Evolutionary conservation across 2,797 vertebrate genomes (phyloP).

Genomic region (Pseudomugil tenellus): DNA sequence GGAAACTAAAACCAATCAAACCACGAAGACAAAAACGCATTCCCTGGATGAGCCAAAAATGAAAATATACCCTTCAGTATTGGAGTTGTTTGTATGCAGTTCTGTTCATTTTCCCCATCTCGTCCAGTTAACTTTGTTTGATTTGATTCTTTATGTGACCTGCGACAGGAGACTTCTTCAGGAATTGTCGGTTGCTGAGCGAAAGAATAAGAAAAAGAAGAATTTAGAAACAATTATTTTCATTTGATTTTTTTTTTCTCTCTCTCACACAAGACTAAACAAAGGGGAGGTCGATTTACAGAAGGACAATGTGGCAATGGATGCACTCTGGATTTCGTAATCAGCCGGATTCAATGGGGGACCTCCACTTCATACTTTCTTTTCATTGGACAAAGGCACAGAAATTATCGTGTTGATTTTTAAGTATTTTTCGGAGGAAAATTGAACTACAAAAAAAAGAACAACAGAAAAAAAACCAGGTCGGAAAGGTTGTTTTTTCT

Average conservation of each 20-base stretch:
- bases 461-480: slow-evolving; percentile 48
- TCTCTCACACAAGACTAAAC: slow-evolving; percentile 28
- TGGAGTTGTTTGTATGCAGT: slow-evolving; percentile 75
- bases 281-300: slow-evolving; percentile 24
- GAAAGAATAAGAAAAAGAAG: slow-evolving; percentile 38
- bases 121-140: slow-evolving; percentile 71
- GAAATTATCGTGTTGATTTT: slow-evolving; percentile 71
- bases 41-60: slow-evolving; percentile 80
- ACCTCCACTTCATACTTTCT: slow-evolving; percentile 67
- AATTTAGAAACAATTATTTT: slow-evolving; percentile 24
- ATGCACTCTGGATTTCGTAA: slow-evolving; percentile 71
- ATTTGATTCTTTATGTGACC: slow-evolving; percentile 61
- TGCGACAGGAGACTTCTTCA: slow-evolving; percentile 52
- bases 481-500: slow-evolving; percentile 47
- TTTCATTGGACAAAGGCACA: slow-evolving; percentile 61
- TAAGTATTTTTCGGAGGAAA: slow-evolving; percentile 72
- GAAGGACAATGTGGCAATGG: slow-evolving; percentile 57
- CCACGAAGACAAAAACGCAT: slow-evolving; percentile 67
- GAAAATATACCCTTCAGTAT: slow-evolving; percentile 66
- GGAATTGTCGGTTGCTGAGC: slow-evolving; percentile 45
- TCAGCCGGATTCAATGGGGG: slow-evolving; percentile 67
- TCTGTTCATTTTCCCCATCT: slow-evolving; percentile 73
- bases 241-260: slow-evolving; percentile 15
- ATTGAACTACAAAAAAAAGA: slow-evolving; percentile 60
- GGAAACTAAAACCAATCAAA: slow-evolving; percentile 70